phyloP scores from a whole-genome alignment of 1,140 invertebrate species.

The Ceratosolen solmsi region DNA sequence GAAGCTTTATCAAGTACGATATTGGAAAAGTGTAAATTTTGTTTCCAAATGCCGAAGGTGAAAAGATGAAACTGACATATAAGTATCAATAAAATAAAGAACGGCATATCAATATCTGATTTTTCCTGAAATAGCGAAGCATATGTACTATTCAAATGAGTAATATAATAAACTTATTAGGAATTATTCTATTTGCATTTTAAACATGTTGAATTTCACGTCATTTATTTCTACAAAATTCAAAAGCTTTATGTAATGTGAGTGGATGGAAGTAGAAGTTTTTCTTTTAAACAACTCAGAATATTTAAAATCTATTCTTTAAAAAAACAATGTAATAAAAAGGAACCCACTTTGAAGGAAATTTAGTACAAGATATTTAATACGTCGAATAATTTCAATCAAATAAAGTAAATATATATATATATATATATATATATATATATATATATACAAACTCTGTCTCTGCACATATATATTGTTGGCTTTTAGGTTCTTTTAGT shows the following conservation, averaged over 20 bases:
- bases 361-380: too few relatives aligned
- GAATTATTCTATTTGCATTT: slow-evolving; percentile 29
- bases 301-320: slow-evolving; percentile 11
- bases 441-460: too few relatives aligned
- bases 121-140: slow-evolving; percentile 1
- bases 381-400: too few relatives aligned
- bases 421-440: too few relatives aligned
- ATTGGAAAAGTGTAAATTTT: slow-evolving; percentile 3
- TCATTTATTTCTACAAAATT: background rate
- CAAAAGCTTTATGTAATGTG: background rate
- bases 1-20: background rate
- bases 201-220: background rate
- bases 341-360: too few relatives aligned
- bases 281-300: slow-evolving; percentile 21
- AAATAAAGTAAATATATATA: too few relatives aligned
- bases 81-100: slow-evolving; percentile 7
- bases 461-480: too few relatives aligned
- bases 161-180: background rate
- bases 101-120: background rate
- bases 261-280: background rate
- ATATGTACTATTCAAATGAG: background rate
- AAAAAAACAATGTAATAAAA: background rate
- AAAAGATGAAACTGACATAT: background rate
- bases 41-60: background rate
- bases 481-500: too few relatives aligned